Evolutionary conservation across 2,113 vertebrate species (phyloP).

Genomic region (Lichenostomus cassidix): DNA sequence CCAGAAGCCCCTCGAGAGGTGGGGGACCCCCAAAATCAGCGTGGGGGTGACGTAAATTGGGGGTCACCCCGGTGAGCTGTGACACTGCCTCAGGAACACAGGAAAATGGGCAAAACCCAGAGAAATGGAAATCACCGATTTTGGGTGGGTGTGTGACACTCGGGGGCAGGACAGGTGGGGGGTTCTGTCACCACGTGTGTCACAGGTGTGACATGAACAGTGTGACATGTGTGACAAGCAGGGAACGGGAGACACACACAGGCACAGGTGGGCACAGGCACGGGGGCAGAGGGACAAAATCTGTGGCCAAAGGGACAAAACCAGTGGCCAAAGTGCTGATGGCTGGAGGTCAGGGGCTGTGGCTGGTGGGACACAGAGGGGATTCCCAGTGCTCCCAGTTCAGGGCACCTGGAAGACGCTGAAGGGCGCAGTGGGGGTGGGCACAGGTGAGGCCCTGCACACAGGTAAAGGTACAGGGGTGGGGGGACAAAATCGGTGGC

Average conservation of each 20-base stretch:
- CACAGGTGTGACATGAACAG: neutral
- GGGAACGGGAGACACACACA: neutral
- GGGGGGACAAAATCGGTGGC: neutral
- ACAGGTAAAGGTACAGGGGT: neutral
- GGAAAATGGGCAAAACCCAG: neutral
- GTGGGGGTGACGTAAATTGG: neutral
- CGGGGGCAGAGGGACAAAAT: neutral
- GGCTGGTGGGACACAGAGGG: neutral
- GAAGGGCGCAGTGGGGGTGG: neutral
- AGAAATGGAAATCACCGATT: neutral
- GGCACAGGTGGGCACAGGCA: neutral
- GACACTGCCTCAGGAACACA: neutral
- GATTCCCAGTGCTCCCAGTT: neutral
- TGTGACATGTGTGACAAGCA: neutral
- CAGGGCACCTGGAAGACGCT: neutral
- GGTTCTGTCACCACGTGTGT: neutral
- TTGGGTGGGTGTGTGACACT: neutral
- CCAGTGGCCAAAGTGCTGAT: neutral
- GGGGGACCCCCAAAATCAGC: neutral
- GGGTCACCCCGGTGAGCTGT: neutral
- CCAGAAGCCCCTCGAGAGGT: neutral
- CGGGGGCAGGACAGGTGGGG: neutral
- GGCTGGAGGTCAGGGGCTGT: neutral
- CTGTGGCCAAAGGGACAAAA: neutral
- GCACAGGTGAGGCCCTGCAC: neutral